A percentile compares a stretch with the other conserved stretches of the same genome.
Conservation (phyloP, 2,797 vertebrate genomes). For the Danio albolineatus region DNA sequence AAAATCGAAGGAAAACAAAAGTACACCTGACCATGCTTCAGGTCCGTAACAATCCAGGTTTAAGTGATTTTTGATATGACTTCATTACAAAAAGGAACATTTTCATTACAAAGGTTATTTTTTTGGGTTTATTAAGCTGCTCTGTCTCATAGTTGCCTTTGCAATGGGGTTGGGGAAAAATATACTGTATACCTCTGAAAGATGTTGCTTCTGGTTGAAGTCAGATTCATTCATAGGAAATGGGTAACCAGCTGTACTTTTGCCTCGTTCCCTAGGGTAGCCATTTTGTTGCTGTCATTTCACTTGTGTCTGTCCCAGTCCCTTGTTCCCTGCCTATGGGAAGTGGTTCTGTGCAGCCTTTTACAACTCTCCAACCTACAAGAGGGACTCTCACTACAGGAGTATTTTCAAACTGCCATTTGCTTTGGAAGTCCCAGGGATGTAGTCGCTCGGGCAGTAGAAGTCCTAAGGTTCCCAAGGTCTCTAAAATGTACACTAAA, state of each 20-base stretch:
- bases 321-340: constrained; percentile 66
- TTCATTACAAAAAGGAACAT: constrained; percentile 69
- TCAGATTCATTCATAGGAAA: constrained; percentile 61
- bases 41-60: constrained; percentile 48
- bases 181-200: constrained; percentile 68
- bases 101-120: constrained; percentile 47
- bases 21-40: constrained; percentile 41
- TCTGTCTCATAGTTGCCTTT: constrained; percentile 79
- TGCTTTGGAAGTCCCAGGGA: constrained; percentile 70
- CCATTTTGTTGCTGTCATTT: constrained; percentile 68
- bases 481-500: constrained; percentile 75
- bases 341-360: constrained; percentile 75
- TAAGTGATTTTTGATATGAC: constrained; percentile 65
- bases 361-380: constrained; percentile 67
- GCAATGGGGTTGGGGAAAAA: constrained; percentile 68
- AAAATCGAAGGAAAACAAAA: constrained; percentile 42
- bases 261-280: constrained; percentile 60
- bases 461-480: constrained; percentile 67
- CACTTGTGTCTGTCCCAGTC: constrained; percentile 62
- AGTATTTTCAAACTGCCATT: constrained; percentile 78
- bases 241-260: constrained; percentile 54
- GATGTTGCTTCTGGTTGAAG: constrained; percentile 59
- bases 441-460: constrained; percentile 68
- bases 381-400: constrained; percentile 67
- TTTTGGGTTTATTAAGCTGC: constrained; percentile 71